phyloP scores from a whole-genome alignment of 2,113 vertebrate genomes.

The Austrofundulus limnaeus region DNA sequence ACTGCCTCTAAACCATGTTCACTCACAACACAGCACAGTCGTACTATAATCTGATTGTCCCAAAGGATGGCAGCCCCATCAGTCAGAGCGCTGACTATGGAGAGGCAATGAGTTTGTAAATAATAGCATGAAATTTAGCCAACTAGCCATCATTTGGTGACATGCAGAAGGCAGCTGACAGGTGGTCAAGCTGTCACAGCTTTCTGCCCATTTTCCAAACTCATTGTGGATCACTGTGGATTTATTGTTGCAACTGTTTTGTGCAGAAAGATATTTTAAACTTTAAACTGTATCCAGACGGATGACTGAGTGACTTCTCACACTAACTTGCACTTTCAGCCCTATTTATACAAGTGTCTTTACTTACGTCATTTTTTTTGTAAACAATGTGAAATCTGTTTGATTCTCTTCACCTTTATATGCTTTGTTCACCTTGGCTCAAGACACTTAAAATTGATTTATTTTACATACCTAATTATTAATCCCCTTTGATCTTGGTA shows the following conservation, averaged over 20 bases:
- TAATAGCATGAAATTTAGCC: neutral
- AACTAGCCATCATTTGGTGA: neutral
- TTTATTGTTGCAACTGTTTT: neutral
- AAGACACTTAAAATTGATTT: no score
- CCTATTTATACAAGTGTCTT: neutral
- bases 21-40: neutral
- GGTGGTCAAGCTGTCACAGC: slow-evolving; percentile 2
- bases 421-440: no score
- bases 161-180: neutral
- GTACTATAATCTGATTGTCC: slow-evolving; percentile 15
- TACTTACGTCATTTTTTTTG: neutral
- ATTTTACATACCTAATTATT: no score
- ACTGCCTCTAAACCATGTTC: slow-evolving; percentile 12
- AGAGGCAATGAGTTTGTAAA: neutral
- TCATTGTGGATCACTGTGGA: neutral
- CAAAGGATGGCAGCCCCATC: slow-evolving; percentile 5
- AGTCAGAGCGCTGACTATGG: neutral
- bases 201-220: neutral
- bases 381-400: neutral
- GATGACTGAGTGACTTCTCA: neutral
- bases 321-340: neutral
- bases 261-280: neutral
- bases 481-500: no score
- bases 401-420: no score
- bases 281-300: neutral